Evolutionary conservation across 2,113 vertebrate genomes (phyloP).

Genomic region (Pollimyrus isidori): DNA sequence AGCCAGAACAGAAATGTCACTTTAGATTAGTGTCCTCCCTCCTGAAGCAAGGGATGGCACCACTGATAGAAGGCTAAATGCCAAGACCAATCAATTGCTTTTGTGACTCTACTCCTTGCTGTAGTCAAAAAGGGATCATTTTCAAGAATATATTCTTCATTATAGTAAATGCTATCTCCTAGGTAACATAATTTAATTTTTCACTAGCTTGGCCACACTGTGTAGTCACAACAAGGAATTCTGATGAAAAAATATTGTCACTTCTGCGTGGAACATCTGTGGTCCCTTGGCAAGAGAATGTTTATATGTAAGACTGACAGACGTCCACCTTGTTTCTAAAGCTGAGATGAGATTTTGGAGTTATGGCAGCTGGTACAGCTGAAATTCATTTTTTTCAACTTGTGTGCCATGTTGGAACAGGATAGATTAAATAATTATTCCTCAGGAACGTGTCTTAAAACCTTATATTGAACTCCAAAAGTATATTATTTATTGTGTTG

Average conservation of each 20-base stretch:
- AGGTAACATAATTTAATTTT: constrained; percentile 89
- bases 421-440: not conserved
- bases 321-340: not conserved
- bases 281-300: constrained; percentile 51
- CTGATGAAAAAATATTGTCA: constrained; percentile 75
- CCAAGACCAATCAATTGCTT: constrained; percentile 96
- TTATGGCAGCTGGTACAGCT: not conserved
- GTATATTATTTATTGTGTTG: constrained; percentile 21
- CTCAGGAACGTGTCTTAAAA: not conserved
- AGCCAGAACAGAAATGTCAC: constrained; percentile 98
- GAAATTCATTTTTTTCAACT: not conserved
- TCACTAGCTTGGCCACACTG: constrained; percentile 75
- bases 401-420: not conserved
- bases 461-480: not conserved
- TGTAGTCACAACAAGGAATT: constrained; percentile 74
- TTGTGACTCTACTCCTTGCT: constrained; percentile 78
- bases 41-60: constrained; percentile 95
- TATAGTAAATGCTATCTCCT: constrained; percentile 90
- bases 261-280: constrained; percentile 73
- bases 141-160: constrained; percentile 84
- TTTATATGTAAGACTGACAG: not conserved
- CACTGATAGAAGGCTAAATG: constrained; percentile 89
- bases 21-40: constrained; percentile 95
- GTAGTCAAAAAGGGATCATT: constrained; percentile 80
- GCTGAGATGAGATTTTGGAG: not conserved